Evolutionary conservation across 1,140 invertebrate species (phyloP).

Genomic region (Adoxophyes honmai): DNA sequence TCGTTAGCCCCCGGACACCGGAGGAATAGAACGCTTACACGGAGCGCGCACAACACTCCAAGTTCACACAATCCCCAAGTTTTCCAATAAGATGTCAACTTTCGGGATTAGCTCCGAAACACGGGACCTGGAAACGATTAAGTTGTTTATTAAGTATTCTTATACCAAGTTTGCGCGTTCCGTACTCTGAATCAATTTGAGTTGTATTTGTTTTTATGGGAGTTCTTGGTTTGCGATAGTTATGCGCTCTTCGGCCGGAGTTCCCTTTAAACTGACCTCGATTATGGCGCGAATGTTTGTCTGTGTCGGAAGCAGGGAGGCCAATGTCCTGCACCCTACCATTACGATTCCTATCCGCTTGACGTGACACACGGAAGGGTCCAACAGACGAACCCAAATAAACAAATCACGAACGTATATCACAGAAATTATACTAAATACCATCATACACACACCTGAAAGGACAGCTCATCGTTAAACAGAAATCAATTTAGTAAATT

Average conservation of each 20-base stretch:
- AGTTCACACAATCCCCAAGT: slow-evolving; percentile 14
- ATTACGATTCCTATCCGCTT: slow-evolving; percentile 43
- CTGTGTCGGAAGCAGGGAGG: slow-evolving; percentile 38
- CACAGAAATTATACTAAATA: not conserved
- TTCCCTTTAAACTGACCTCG: not conserved
- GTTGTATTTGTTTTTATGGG: not conserved
- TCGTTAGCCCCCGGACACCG: slow-evolving; percentile 44
- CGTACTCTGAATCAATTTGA: slow-evolving; percentile 13
- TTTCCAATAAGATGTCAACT: slow-evolving; percentile 19
- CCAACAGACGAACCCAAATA: slow-evolving; percentile 22
- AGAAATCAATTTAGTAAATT: no score
- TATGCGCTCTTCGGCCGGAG: no score
- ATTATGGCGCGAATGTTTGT: slow-evolving; percentile 10
- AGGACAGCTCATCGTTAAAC: no score
- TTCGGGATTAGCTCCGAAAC: slow-evolving; percentile 28
- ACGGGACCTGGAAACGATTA: slow-evolving; percentile 44
- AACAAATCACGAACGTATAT: not conserved
- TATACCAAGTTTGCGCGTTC: slow-evolving; percentile 19
- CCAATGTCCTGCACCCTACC: slow-evolving; percentile 58
- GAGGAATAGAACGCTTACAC: slow-evolving; percentile 28
- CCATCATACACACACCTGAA: not conserved
- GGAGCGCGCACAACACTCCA: slow-evolving; percentile 12
- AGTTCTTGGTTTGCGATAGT: not conserved
- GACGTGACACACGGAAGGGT: slow-evolving; percentile 46
- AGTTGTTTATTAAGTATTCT: slow-evolving; percentile 36